These are phyloP conservation scores for Biston betularia DNA, from an alignment of 2,888 invertebrate genomes.

Conservation along the genomic window DNA sequence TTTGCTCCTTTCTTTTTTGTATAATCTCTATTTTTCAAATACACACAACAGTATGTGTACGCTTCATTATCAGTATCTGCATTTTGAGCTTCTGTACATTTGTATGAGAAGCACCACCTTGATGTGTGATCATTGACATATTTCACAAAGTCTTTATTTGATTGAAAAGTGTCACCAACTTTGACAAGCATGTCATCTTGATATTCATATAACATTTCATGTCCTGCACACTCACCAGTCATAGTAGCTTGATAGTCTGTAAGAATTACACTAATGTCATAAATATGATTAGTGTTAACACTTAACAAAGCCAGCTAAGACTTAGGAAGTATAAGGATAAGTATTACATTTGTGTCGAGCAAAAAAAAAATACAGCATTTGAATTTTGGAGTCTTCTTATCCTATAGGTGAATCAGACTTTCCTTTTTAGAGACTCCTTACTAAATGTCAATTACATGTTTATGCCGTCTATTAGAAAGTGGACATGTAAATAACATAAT, in stretches of 20 bases:
- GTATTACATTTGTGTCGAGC: too few species aligned
- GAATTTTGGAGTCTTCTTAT: too few species aligned
- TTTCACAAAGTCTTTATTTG: slow-evolving; percentile 57
- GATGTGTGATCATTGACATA: slow-evolving; percentile 61
- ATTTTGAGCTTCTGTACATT: slow-evolving; percentile 59
- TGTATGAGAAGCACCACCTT: slow-evolving; percentile 60
- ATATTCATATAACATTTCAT: slow-evolving; percentile 49
- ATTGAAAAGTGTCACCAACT: slow-evolving; percentile 58
- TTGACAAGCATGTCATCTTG: slow-evolving; percentile 58
- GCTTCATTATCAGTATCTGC: slow-evolving; percentile 50
- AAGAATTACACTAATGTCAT: background rate
- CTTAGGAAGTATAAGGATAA: too few species aligned
- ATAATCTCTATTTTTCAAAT: slow-evolving; percentile 57
- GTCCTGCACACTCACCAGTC: slow-evolving; percentile 41
- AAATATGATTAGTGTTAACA: background rate
- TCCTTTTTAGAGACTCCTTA: too few species aligned
- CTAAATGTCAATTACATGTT: too few species aligned
- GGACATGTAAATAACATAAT: too few species aligned
- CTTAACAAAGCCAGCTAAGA: background rate
- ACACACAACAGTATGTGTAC: slow-evolving; percentile 60
- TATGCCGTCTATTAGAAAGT: too few species aligned
- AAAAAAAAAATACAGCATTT: too few species aligned
- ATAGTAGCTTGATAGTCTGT: slow-evolving; percentile 34
- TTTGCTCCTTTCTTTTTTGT: slow-evolving; percentile 54
- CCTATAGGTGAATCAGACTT: too few species aligned